Base-by-base conservation (phyloP, 2,888 invertebrate species). In the Teinopalpus imperialis region DNA sequence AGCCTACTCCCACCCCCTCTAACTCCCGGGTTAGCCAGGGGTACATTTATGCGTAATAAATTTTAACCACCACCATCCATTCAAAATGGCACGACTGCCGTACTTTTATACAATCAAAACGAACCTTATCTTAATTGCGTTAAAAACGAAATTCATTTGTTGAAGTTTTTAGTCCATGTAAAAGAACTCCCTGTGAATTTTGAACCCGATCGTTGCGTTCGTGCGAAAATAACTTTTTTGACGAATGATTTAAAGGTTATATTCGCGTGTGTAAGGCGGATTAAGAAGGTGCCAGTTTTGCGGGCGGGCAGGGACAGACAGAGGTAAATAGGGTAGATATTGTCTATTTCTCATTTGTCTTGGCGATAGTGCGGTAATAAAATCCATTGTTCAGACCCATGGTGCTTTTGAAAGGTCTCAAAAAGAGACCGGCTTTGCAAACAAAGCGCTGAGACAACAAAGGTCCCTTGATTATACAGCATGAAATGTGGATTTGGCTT, bases 11-110 rank as follows among this genome's bases (percentile, higher is more conserved):
- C 71, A 57, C 77, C 67, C 76, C 81, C 82, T 73, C 80, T 82
- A 85, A 85, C 83, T 69, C 82, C 86, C 83, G 82, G 83, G 86
- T 87, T 88, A 87, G 87, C 85, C 81, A 68, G 83, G 83, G 86
- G 79, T 87, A 86, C 88, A 86, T 87, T 88, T 88, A 88, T 87
- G 87, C 86, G 81, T 87, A 86, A 88, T 88, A 88, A 88, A 88
- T 88, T 88, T 87, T 85, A 83, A 85, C 85, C 82, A 76, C 77
- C 74, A 58, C 63, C 69, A 63, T 68, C 70, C 69, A 66, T 64
- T 58, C 73, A 70, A 79, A 86, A 85, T 74, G 79, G 66, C 78
- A 60, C 69, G 68, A 80, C 64, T 69, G 56, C 78, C 46, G 32
- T 39, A 24, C 31, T 44, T 34, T 10, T 42, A 21, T 43, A 27